Evolutionary conservation across 2,797 vertebrate species (phyloP), one percentile per base, ranked within the genome.

Genomic region (Silurus lanzhouensis): DNA sequence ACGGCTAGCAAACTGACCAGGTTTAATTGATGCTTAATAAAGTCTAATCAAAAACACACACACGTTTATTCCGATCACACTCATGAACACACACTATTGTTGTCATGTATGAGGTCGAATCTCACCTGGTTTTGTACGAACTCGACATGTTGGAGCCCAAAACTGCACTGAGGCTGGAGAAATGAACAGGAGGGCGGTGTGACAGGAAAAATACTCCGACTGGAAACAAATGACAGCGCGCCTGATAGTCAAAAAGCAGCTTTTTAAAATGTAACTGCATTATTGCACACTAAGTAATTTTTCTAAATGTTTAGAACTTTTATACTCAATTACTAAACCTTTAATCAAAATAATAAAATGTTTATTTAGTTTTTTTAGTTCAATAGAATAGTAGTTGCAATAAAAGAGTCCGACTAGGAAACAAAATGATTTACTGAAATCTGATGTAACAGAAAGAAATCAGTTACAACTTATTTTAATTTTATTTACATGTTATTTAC

Each of bases 41-140:
- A 52, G 2, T 2, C 60, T 19, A 19, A 6, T 66, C 63, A 66
- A 12, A 4, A 6, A 8, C 46, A 67, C 44, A 67, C 78, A 64
- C 76, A 5, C 9, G 0, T 27, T 13, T 64, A 8, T 17, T 64
- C 22, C 15, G 1, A 66, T 52, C 19, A 15, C 2, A 12, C 10
- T 17, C 13, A 81, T 48, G 12, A 48, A 25, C 12, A 19, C n/a
- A 5, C 44, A 20, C 19, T 25, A 48, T 15, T 25, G 13, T 8
- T 8, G 46, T 3, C n/a, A n/a, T 6, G 14, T 13, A 60, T 20
- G 9, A 68, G 1, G 2, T 12, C 22, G 5, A 31, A 67, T 80
- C 94, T 94, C 90, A 97, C 97, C 96, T 96, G 94, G 93, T 97
- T 94, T 90, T 95, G 93, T 97, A 97, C 19, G 96, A 95, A 84